These are phyloP conservation scores for Cryptotermes secundus DNA, from an alignment of 1,140 invertebrate genomes.

Conservation along the genomic window DNA sequence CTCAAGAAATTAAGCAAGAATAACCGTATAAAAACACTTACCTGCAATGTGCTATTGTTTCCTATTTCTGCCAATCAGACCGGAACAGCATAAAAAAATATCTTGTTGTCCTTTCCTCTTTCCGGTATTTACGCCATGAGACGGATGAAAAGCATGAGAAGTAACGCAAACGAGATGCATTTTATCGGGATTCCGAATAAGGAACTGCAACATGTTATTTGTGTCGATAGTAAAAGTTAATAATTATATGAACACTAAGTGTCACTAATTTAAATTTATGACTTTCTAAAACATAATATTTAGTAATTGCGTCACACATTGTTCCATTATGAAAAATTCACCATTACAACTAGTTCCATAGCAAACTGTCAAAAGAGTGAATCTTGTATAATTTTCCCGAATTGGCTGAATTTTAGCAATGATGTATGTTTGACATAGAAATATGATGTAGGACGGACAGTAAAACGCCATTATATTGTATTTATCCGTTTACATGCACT, in stretches of 20 bases:
- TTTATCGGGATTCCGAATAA: too few relatives aligned
- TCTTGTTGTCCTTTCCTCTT: background rate
- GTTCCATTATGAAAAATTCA: background rate
- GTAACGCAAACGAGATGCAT: background rate
- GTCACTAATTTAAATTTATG: too few relatives aligned
- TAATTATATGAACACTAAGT: too few relatives aligned
- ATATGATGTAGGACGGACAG: background rate
- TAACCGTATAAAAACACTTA: background rate
- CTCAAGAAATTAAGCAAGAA: background rate
- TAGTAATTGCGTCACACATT: background rate
- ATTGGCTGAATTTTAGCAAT: background rate
- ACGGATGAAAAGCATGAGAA: too few relatives aligned
- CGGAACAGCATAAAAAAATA: background rate
- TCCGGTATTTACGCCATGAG: background rate
- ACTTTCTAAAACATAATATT: background rate
- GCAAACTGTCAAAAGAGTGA: background rate
- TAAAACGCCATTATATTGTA: background rate
- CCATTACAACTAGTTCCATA: background rate
- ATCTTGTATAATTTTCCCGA: background rate
- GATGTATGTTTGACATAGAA: background rate
- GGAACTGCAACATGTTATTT: too few relatives aligned
- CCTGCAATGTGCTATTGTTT: background rate
- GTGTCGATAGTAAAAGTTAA: too few relatives aligned
- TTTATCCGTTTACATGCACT: background rate
- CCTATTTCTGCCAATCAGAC: constrained; percentile 3